Percentiles rank a stretch among this genome's conserved stretches.
Evolutionary conservation across 2,888 invertebrate species (phyloP).

Genomic region (Lepetodrilus schrolli): DNA sequence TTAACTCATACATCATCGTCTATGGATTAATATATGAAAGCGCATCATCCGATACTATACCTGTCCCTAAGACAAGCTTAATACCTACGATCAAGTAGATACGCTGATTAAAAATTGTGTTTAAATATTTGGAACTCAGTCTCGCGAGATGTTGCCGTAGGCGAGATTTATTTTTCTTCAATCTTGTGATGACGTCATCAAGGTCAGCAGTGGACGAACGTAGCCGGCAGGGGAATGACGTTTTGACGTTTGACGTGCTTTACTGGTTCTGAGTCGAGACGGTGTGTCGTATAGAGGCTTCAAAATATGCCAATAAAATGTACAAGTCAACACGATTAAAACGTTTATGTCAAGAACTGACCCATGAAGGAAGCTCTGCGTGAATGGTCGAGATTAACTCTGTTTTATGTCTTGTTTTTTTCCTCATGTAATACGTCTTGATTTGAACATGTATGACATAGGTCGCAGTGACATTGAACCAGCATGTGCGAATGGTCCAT

Average conservation of each 20-base stretch:
- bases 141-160: background rate
- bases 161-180: constrained; percentile 2
- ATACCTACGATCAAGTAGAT: background rate
- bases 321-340: background rate
- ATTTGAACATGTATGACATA: too few species aligned
- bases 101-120: background rate
- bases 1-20: background rate
- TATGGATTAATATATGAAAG: background rate
- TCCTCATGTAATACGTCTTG: background rate
- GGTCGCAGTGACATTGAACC: too few species aligned
- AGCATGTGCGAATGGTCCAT: too few species aligned
- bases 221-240: background rate
- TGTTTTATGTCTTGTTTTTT: background rate
- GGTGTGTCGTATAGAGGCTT: background rate
- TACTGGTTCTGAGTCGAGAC: background rate
- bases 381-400: too few species aligned
- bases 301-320: constrained; percentile 6
- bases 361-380: too few species aligned
- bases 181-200: constrained; percentile 4
- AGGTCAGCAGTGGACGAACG: background rate
- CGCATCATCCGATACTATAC: background rate
- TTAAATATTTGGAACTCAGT: background rate
- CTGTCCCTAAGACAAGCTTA: constrained; percentile 15
- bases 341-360: background rate
- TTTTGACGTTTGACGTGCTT: constrained; percentile 1